Conservation (phyloP, 1,140 invertebrate genomes). For the Drosophila ogumai region DNA sequence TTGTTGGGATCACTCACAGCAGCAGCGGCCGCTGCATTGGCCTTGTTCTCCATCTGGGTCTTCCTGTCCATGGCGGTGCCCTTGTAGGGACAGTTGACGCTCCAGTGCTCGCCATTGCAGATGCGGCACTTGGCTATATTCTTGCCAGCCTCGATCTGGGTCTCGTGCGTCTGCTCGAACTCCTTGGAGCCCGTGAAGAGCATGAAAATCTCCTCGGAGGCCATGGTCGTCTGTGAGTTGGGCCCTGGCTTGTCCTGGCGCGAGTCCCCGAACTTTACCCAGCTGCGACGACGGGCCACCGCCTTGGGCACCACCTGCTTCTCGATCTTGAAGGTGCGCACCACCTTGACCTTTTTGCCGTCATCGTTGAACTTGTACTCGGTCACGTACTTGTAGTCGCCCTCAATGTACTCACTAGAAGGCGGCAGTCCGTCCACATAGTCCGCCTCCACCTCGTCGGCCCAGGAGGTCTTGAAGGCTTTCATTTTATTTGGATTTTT, state of each 20-base stretch:
- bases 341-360: slow-evolving; percentile 94
- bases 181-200: slow-evolving; percentile 94
- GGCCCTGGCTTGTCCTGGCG: slow-evolving; percentile 96
- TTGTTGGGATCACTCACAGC: slow-evolving; percentile 83
- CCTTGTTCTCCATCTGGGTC: slow-evolving; percentile 80
- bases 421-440: slow-evolving; percentile 91
- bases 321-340: slow-evolving; percentile 96
- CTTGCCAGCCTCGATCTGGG: slow-evolving; percentile 80
- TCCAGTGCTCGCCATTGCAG: slow-evolving; percentile 99
- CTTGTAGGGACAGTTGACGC: slow-evolving; percentile 98
- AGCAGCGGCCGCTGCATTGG: slow-evolving; percentile 62
- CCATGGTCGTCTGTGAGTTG: slow-evolving; percentile 97
- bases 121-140: slow-evolving; percentile 96
- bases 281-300: slow-evolving; percentile 95
- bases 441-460: slow-evolving; percentile 95
- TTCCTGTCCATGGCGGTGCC: slow-evolving; percentile 91
- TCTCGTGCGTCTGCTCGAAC: slow-evolving; percentile 93
- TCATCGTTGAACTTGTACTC: slow-evolving; percentile 97
- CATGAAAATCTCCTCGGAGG: slow-evolving; percentile 98
- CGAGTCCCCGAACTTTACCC: slow-evolving; percentile 98
- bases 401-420: slow-evolving; percentile 92
- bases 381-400: slow-evolving; percentile 95
- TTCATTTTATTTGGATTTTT: slow-evolving; percentile 72
- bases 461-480: slow-evolving; percentile 94
- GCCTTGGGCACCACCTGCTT: slow-evolving; percentile 95